Percentiles rank a stretch among this genome's conserved stretches.
phyloP scores from a whole-genome alignment of 1,140 invertebrate genomes.

The Neodiprion pinetum region DNA sequence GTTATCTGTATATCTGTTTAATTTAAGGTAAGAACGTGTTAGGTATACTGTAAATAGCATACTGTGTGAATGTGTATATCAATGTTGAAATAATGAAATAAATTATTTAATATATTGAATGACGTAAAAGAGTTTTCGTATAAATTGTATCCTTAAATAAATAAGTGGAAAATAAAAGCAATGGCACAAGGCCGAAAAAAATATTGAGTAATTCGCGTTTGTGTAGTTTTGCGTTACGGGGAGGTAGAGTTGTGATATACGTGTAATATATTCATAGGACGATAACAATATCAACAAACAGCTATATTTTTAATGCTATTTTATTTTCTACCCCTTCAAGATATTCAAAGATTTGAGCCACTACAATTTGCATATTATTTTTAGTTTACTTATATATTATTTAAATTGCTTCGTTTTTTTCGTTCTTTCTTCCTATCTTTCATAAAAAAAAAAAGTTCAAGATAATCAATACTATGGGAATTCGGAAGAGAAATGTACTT shows the following conservation, averaged over 20 bases:
- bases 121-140: background rate
- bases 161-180: too few relatives aligned
- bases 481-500: background rate
- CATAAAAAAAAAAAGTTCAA: background rate
- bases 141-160: background rate
- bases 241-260: too few relatives aligned
- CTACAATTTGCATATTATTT: constrained; percentile 56
- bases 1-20: background rate
- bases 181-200: too few relatives aligned
- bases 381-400: constrained; percentile 45
- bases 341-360: constrained; percentile 53
- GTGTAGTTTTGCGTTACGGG: too few relatives aligned
- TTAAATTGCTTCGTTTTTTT: constrained; percentile 34
- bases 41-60: background rate
- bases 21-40: background rate
- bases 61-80: too few relatives aligned
- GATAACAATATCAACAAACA: too few relatives aligned
- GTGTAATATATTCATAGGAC: too few relatives aligned
- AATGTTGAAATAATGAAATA: too few relatives aligned
- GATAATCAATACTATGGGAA: background rate
- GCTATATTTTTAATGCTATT: constrained; percentile 48
- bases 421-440: background rate
- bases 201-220: too few relatives aligned
- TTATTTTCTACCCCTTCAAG: constrained; percentile 55
- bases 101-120: too few relatives aligned